Conservation (phyloP, 2,113 vertebrate genomes). For the Bubo bubo region DNA sequence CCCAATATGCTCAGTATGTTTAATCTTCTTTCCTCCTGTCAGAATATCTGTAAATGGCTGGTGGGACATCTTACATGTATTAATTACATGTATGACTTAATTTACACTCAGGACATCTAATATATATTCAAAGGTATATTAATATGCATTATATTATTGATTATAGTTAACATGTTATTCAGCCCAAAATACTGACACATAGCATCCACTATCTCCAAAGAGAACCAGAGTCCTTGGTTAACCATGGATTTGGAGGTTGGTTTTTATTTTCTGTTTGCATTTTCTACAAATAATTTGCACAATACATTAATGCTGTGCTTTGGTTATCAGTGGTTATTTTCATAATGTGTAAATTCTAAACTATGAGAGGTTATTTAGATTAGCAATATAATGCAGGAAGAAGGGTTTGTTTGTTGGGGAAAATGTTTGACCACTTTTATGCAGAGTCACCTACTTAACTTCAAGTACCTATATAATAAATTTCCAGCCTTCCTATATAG, state of each 20-base stretch:
- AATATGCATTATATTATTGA: background rate
- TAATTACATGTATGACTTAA: background rate
- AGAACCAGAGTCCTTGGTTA: background rate
- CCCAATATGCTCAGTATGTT: background rate
- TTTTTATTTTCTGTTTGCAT: background rate
- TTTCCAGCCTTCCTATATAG: background rate
- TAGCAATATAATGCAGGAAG: background rate
- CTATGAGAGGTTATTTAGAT: background rate
- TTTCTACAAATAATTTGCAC: background rate
- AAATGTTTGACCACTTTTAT: background rate
- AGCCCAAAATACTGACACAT: background rate
- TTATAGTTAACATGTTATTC: background rate
- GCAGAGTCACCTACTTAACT: background rate
- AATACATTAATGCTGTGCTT: background rate
- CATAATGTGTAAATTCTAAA: background rate
- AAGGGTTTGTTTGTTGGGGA: background rate
- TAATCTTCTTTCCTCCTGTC: background rate
- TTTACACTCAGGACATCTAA: background rate
- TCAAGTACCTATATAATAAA: background rate
- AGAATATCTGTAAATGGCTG: background rate
- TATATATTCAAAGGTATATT: background rate
- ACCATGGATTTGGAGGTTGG: background rate
- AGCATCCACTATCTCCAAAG: accelerated
- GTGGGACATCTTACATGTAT: background rate
- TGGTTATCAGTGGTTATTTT: background rate